Conservation (phyloP, 2,113 vertebrate species). For the Neodon shergylaensis region DNA sequence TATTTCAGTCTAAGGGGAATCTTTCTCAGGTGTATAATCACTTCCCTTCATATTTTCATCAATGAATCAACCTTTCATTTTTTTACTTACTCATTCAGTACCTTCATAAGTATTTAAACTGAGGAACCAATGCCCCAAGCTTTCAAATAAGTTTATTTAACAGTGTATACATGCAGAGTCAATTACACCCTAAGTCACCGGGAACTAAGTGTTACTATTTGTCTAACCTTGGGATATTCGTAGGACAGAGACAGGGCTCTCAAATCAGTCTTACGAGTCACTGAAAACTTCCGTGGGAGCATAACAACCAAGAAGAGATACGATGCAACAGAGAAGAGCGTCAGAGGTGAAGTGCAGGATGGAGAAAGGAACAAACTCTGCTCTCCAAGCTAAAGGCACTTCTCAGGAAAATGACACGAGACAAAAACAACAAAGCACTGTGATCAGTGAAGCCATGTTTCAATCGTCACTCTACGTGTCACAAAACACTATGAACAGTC, state of each 20-base stretch:
- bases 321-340: background rate
- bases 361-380: background rate
- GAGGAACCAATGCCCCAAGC: background rate
- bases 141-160: background rate
- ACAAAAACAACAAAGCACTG: background rate
- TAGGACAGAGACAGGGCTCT: background rate
- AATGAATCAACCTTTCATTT: background rate
- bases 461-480: background rate
- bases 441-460: too few relatives aligned
- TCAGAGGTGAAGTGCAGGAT: background rate
- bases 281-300: background rate
- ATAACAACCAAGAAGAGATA: background rate
- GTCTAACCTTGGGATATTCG: background rate
- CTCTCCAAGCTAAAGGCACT: background rate
- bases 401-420: background rate
- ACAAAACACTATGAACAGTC: background rate
- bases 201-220: background rate
- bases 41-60: background rate
- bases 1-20: background rate
- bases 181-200: background rate
- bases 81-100: background rate
- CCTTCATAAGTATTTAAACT: background rate
- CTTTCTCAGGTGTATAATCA: background rate
- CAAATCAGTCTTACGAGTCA: background rate
- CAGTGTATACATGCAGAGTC: background rate